Evolutionary conservation across 2,888 invertebrate species (phyloP), one percentile per base, ranked within the genome.

Genomic region (Acanthosepion lycidas): DNA sequence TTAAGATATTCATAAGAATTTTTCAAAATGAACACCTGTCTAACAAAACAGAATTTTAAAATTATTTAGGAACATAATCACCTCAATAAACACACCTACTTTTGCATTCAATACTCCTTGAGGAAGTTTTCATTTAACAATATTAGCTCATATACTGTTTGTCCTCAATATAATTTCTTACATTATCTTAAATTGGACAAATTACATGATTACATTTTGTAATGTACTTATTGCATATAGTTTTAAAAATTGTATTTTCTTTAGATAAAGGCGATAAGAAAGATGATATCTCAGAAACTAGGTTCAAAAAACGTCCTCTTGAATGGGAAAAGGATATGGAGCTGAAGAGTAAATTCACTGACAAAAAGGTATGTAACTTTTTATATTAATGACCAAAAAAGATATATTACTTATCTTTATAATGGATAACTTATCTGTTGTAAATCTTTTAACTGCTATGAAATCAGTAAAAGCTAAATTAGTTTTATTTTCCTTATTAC

Each of bases 251-350:
- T 78, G n/a, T 78, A n/a, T 78, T 78, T n/a, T n/a, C 42, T n/a
- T 78, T 78, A 33, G n/a, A 78, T n/a, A n/a, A 78, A 78, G 4
- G n/a, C 15, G 78, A 23, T 20, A 59, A 59, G 6, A 78, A 33
- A 78, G 78, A 97, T 91, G 96, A 96, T 93, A 96, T 96, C 18
- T 96, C 96, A 8, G 97, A 97, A 95, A 97, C 97, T 92, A 96
- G 96, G 91, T 97, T 97, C 96, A 96, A 96, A 93, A 97, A 97
- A 95, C 96, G 96, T 95, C 96, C 96, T 15, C 95, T 97, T 64
- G 96, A 96, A 95, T 97, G 97, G 97, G 97, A 97, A 94, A 97
- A 97, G 92, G 97, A 97, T 95, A 96, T 97, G 95, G 96, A 97
- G 95, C 94, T 97, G 95, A 96, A 97, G 95, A 97, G 97, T 33